These are phyloP conservation scores for Syngnathus typhle DNA, from an alignment of 2,113 vertebrate genomes.

Conservation along the genomic window DNA sequence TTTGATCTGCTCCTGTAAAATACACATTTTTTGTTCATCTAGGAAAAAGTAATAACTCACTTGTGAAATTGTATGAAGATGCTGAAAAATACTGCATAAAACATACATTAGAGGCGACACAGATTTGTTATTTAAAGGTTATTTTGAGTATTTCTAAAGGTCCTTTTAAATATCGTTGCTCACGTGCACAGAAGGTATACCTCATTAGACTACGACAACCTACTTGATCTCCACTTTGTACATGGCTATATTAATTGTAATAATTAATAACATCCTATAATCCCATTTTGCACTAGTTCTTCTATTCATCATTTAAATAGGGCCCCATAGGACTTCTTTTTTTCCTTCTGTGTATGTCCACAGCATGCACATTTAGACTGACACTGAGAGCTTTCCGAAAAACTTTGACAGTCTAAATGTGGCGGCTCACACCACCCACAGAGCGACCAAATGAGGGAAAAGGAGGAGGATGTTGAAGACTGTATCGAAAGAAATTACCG, in stretches of 20 bases:
- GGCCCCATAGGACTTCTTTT: not conserved
- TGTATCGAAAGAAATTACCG: slow-evolving; percentile 36
- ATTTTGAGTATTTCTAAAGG: not conserved
- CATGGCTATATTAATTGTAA: not conserved
- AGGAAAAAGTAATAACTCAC: not conserved
- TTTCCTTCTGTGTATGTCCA: slow-evolving; percentile 15
- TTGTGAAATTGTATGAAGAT: not conserved
- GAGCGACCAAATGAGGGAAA: slow-evolving; percentile 34
- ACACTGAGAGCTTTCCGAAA: slow-evolving; percentile 52
- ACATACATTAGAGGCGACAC: not conserved
- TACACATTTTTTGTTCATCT: not conserved
- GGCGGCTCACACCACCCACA: slow-evolving; percentile 42
- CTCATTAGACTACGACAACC: not conserved
- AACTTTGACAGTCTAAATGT: slow-evolving; percentile 56
- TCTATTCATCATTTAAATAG: not conserved
- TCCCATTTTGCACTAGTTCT: not conserved
- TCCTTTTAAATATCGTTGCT: no score
- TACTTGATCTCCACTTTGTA: not conserved
- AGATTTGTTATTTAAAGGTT: not conserved
- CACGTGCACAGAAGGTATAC: no score
- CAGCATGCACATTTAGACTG: slow-evolving; percentile 46
- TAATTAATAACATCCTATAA: not conserved
- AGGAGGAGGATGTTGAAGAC: slow-evolving; percentile 30
- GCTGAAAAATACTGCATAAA: not conserved
- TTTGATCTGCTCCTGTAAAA: no score